These are phyloP conservation scores for Seira musarum DNA, from an alignment of 2,888 invertebrate species.

Conservation along the genomic window DNA sequence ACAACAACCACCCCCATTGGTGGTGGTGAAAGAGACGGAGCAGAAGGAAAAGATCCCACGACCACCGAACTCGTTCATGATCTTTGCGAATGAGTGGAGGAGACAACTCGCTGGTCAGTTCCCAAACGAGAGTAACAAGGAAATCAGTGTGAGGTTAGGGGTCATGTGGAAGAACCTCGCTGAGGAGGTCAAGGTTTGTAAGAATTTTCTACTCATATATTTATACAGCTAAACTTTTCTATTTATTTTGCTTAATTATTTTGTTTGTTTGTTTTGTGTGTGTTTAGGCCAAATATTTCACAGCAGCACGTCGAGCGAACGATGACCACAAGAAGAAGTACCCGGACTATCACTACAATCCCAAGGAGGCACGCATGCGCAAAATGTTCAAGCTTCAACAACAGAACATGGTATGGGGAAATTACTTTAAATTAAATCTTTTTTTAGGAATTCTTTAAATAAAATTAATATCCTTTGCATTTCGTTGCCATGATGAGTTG, in stretches of 20 bases:
- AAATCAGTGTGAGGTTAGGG: constrained; percentile 77
- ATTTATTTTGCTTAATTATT: background rate
- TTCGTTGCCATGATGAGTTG: too few species aligned
- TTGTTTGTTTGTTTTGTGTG: too few species aligned
- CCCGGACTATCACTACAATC: constrained; percentile 79
- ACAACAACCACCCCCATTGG: background rate
- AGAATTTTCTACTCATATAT: constrained; percentile 12
- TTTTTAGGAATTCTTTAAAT: too few species aligned
- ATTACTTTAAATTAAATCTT: too few species aligned
- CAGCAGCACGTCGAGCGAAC: constrained; percentile 76
- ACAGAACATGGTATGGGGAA: constrained; percentile 36
- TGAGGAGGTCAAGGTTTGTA: constrained; percentile 73
- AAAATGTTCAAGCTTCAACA: constrained; percentile 71
- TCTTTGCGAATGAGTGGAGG: constrained; percentile 78
- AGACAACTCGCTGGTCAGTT: constrained; percentile 76
- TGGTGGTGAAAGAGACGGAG: constrained; percentile 55
- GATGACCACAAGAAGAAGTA: constrained; percentile 78
- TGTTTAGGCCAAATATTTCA: constrained; percentile 74
- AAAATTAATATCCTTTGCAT: too few species aligned
- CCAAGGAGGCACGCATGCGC: constrained; percentile 78
- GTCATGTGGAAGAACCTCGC: constrained; percentile 77
- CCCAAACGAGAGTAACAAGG: constrained; percentile 78
- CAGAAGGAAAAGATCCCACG: constrained; percentile 74
- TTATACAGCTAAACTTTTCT: background rate
- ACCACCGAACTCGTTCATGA: constrained; percentile 79